phyloP scores from a whole-genome alignment of 2,888 invertebrate genomes.

The Ernsta delagoae region DNA sequence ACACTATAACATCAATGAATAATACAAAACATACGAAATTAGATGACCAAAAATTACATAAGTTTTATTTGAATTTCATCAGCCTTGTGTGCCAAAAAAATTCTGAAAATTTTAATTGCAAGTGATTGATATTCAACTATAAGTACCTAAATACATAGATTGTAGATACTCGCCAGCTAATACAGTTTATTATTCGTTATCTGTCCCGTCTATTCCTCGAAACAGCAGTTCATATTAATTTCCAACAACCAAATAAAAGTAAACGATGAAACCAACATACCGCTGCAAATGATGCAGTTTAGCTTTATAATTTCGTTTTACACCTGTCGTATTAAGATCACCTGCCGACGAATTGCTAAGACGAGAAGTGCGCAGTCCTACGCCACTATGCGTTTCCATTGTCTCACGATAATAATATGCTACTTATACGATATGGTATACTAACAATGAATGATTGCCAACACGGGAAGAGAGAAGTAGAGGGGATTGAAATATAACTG shows the following conservation, averaged over 20 bases:
- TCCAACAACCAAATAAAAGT: conserved; percentile 35
- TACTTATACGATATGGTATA: too few relatives aligned
- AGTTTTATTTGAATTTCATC: too few relatives aligned
- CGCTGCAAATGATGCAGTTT: conserved; percentile 51
- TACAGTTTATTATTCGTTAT: conserved; percentile 7
- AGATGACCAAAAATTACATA: too few relatives aligned
- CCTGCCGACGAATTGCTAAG: conserved; percentile 67
- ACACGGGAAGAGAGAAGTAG: too few relatives aligned
- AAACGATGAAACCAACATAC: conserved; percentile 31
- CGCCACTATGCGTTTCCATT: conserved; percentile 39
- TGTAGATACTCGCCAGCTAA: neutral
- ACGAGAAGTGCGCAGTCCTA: conserved; percentile 43
- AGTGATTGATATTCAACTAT: neutral
- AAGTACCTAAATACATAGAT: neutral
- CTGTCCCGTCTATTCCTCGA: conserved; percentile 16
- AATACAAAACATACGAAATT: too few relatives aligned
- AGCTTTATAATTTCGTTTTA: conserved; percentile 63
- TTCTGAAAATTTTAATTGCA: neutral
- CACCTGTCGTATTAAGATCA: conserved; percentile 73
- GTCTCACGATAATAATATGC: too few relatives aligned
- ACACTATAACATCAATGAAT: too few relatives aligned
- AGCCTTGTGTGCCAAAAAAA: too few relatives aligned
- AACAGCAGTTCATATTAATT: conserved; percentile 32
- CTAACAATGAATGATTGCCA: too few relatives aligned
- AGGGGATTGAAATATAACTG: too few relatives aligned